Evolutionary conservation across 1,140 invertebrate genomes (phyloP), one percentile per base, ranked within the genome.

Genomic region (Dinoponera quadriceps): DNA sequence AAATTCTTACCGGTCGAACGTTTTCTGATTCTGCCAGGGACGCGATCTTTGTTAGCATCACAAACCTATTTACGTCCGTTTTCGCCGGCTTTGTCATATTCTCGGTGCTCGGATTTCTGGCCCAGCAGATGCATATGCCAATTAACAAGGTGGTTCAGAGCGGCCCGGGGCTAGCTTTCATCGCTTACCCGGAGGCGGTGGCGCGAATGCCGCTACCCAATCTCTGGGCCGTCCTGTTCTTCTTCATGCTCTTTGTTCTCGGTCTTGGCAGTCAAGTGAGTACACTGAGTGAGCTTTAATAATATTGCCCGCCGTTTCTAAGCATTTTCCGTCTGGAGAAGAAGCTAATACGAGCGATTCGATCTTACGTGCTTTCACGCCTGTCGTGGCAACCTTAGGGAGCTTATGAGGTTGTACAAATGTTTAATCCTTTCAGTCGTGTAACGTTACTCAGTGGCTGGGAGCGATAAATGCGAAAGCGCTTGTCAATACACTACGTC

Each of bases 101-200:
- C 91, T 97, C 97, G 13, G 96, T 98, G 18, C 94, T 98, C 49
- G 98, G 98, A n/a, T 97, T 97, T 86, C 95, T 97, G 89, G 96
- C 96, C 7, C 89, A 95, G 72, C 94, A 94, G 82, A 95, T 97
- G 96, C 94, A 96, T n/a, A 90, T 96, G 25, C 94, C 95, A 66
- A 94, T 97, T 65, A 90, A 92, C 90, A 94, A 96, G 71, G 95
- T 96, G 1, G 95, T 96, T 1, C 90, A 95, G 84, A 94, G 95
- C 86, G 97, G 97, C 0, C 96, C 97, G n/a, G 97, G 97, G 0
- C 91, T 98, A 27, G 97, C 97, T 0, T 98, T 98, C 90, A 95
- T 97, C 13, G 97, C 96, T 1, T 98, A 98, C 92, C 96, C 97
- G 0, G 96, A 98, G 94, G 97, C 97, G 0, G 94, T 98, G n/a